Evolutionary conservation across 2,888 invertebrate genomes (phyloP), one percentile per base, ranked within the genome.

Genomic region (Macrosoma leucophasiata): DNA sequence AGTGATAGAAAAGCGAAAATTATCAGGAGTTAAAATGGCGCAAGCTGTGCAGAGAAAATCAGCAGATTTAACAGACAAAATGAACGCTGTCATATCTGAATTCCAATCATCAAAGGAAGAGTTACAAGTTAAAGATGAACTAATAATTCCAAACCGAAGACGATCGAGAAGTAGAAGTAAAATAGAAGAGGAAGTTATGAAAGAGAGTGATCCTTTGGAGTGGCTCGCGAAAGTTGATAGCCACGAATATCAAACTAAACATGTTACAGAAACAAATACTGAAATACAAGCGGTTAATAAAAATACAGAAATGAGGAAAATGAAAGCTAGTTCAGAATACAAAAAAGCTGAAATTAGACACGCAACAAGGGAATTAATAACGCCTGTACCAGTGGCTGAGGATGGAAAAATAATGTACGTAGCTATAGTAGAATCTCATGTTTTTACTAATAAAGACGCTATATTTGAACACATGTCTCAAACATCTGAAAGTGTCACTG

Each of bases 341-440:
- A 24, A 29, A 11, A 29, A 35, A 33, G 34, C 45, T n/a, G 58
- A 65, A 40, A 49, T 36, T 6, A 48, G 38, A 33, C 49, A 52
- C 7, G 62, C 66, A 32, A 55, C 45, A 20, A 41, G 36, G n/a
- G 46, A 55, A 20, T 30, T 40, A 3, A 46, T 39, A 38, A 41
- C 49, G 3, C 49, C 46, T 5, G 55, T 46, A 36, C 33, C 48
- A 2, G 55, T 55, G 33, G 46, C 62, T n/a, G 39, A 44, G 17
- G 44, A 46, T 14, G 41, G 34, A 12, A 39, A 33, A n/a, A 17
- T 48, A 36, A 77, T 59, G 29, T 84, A 82, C 24, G 42, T 77
- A 22, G 82, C 81, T 2, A 64, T 74, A 18, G 81, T 82, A n/a
- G 77, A 84, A 45, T 60, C 84, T 3, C 84, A 84, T 33, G 72